Percentiles rank a stretch among this genome's conserved stretches.
These are phyloP conservation scores for Petrocephalus schoutedeni DNA, from an alignment of 2,797 vertebrate species.

Conservation along the genomic window DNA sequence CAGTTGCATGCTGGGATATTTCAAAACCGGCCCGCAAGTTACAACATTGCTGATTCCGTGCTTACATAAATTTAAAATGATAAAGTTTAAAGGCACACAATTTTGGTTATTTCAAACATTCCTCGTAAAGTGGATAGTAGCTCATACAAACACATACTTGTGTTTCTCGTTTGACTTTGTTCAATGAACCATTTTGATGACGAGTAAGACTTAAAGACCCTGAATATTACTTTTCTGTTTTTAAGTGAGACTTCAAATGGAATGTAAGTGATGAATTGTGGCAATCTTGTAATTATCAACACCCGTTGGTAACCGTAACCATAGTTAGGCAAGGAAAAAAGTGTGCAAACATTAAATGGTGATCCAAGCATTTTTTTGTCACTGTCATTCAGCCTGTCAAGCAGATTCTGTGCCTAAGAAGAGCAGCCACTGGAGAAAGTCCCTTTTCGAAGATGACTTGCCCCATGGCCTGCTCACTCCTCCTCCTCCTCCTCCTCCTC, in stretches of 20 bases:
- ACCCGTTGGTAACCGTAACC: constrained; percentile 27
- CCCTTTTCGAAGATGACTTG: background rate
- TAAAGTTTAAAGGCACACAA: constrained; percentile 42
- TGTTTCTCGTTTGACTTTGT: constrained; percentile 39
- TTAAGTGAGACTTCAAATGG: constrained; percentile 45
- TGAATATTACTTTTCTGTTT: constrained; percentile 22
- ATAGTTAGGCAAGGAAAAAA: constrained; percentile 27
- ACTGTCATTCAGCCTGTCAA: constrained; percentile 16
- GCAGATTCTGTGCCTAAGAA: constrained; percentile 20
- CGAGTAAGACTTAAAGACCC: constrained; percentile 29
- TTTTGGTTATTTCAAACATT: constrained; percentile 36
- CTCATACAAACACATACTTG: constrained; percentile 38
- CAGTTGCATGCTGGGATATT: constrained; percentile 25
- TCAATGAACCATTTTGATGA: constrained; percentile 31
- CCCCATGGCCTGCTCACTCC: constrained; percentile 48
- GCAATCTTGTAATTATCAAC: constrained; percentile 31
- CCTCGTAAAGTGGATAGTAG: constrained; percentile 24
- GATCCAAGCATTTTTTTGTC: constrained; percentile 20
- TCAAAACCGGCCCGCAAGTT: constrained; percentile 22
- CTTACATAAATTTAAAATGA: constrained; percentile 19
- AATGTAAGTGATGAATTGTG: constrained; percentile 49
- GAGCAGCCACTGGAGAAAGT: constrained; percentile 34
- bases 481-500: constrained; percentile 76
- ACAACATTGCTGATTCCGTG: constrained; percentile 15
- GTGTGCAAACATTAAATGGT: constrained; percentile 38